Conservation (phyloP, 1,140 invertebrate genomes). For the Drosophila yakuba region DNA sequence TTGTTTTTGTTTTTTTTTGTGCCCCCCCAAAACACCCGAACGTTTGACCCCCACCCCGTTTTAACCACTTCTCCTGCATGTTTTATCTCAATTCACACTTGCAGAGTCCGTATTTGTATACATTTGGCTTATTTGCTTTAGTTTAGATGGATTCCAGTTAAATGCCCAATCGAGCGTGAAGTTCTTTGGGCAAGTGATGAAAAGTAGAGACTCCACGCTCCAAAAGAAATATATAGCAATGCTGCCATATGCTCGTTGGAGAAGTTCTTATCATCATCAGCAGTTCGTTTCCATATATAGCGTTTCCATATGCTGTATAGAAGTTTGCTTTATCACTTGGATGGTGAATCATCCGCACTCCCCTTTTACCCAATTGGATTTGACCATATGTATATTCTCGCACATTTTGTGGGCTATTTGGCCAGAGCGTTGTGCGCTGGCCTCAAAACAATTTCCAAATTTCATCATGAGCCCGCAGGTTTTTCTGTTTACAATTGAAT, state of each 20-base stretch:
- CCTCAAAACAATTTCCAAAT: conserved; percentile 72
- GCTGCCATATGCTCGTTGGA: conserved; percentile 16
- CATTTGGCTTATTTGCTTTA: conserved; percentile 58
- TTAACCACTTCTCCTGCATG: conserved; percentile 17
- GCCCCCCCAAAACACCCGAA: neutral
- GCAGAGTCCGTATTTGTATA: conserved; percentile 45
- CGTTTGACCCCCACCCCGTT: neutral
- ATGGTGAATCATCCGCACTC: conserved; percentile 29
- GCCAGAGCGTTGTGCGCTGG: conserved; percentile 21
- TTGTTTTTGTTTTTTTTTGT: conserved; percentile 11
- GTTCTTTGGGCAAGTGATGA: conserved; percentile 24
- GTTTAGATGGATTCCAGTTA: conserved; percentile 59
- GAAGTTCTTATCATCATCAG: conserved; percentile 29
- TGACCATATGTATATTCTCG: conserved; percentile 39
- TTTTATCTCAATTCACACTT: conserved; percentile 63
- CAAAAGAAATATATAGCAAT: conserved; percentile 1
- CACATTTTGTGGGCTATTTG: conserved; percentile 15
- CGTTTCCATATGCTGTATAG: neutral
- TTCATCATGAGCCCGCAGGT: conserved; percentile 70
- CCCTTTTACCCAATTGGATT: conserved; percentile 9
- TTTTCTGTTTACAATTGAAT: conserved; percentile 72
- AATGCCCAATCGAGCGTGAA: conserved; percentile 53
- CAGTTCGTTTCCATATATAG: conserved; percentile 42
- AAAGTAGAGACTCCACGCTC: neutral
- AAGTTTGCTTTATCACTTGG: conserved; percentile 12